Percentiles rank a stretch among this genome's conserved stretches.
These are phyloP conservation scores for Cladopsammia gracilis DNA, from an alignment of 64 coral and sea anemone species.

Conservation along the genomic window DNA sequence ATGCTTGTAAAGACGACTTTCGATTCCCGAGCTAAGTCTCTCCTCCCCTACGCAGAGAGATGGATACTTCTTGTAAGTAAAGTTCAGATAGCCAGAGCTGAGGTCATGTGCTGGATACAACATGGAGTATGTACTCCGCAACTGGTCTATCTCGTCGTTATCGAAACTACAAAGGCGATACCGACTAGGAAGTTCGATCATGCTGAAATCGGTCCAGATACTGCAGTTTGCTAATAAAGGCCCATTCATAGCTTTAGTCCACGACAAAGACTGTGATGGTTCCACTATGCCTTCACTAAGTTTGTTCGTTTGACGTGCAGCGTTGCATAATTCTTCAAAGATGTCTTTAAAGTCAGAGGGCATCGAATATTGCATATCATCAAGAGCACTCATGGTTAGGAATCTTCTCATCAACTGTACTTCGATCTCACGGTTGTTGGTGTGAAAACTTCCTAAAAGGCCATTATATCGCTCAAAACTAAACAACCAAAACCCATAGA, in stretches of 20 bases:
- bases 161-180: slow-evolving; percentile 45
- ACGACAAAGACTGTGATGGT: neutral
- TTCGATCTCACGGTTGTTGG: slow-evolving; percentile 65
- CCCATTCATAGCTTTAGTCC: neutral
- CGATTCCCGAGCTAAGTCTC: slow-evolving; percentile 30
- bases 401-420: slow-evolving; percentile 50
- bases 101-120: slow-evolving; percentile 36
- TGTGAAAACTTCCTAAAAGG: slow-evolving; percentile 42
- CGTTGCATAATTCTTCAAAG: slow-evolving; percentile 42
- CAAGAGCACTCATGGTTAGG: slow-evolving; percentile 11
- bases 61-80: slow-evolving; percentile 18
- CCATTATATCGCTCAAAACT: slow-evolving; percentile 76
- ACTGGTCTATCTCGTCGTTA: neutral
- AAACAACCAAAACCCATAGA: slow-evolving; percentile 70
- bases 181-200: slow-evolving; percentile 34
- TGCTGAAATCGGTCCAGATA: slow-evolving; percentile 35
- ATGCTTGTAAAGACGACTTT: slow-evolving; percentile 17
- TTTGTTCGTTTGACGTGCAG: neutral
- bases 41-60: slow-evolving; percentile 34
- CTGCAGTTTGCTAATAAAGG: slow-evolving; percentile 8
- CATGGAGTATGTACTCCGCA: slow-evolving; percentile 9
- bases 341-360: slow-evolving; percentile 33
- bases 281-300: neutral
- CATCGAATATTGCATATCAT: neutral
- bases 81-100: neutral